These are phyloP conservation scores for Arenicola marina DNA, from an alignment of 2,888 invertebrate species.

Conservation along the genomic window DNA sequence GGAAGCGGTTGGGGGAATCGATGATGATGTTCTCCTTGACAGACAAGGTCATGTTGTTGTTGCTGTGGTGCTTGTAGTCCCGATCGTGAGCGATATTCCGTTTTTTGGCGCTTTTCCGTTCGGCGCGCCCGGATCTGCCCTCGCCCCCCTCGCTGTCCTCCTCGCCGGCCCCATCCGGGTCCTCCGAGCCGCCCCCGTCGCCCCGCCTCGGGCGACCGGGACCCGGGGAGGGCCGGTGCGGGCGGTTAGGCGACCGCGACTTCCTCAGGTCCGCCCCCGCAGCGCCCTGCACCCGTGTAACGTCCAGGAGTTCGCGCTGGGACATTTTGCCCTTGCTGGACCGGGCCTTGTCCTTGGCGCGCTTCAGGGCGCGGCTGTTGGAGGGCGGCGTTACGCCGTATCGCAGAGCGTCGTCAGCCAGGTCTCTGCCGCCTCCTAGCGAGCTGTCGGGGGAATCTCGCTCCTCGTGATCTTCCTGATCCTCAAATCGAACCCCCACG, in stretches of 20 bases:
- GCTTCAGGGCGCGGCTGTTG: constrained; percentile 34
- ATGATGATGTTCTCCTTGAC: background rate
- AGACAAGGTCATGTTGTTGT: background rate
- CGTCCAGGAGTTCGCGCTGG: background rate
- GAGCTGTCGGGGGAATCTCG: too few relatives aligned
- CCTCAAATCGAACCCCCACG: too few relatives aligned
- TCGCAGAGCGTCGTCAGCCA: too few relatives aligned
- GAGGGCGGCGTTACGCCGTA: constrained; percentile 44
- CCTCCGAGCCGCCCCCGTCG: too few relatives aligned
- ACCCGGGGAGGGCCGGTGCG: background rate
- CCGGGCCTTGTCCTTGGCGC: constrained; percentile 35
- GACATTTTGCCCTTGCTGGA: background rate
- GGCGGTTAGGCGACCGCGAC: background rate
- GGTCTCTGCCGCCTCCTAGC: too few relatives aligned
- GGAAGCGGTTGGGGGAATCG: background rate
- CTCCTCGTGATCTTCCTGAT: too few relatives aligned
- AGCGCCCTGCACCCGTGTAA: background rate
- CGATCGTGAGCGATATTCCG: background rate
- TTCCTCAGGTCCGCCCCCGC: background rate
- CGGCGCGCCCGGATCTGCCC: background rate
- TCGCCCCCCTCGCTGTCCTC: background rate
- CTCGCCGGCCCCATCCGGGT: background rate
- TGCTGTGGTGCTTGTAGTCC: constrained; percentile 1
- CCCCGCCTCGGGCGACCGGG: background rate
- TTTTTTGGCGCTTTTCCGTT: background rate